Evolutionary conservation across 2,888 invertebrate species (phyloP).

Genomic region (Piscicola geometra): DNA sequence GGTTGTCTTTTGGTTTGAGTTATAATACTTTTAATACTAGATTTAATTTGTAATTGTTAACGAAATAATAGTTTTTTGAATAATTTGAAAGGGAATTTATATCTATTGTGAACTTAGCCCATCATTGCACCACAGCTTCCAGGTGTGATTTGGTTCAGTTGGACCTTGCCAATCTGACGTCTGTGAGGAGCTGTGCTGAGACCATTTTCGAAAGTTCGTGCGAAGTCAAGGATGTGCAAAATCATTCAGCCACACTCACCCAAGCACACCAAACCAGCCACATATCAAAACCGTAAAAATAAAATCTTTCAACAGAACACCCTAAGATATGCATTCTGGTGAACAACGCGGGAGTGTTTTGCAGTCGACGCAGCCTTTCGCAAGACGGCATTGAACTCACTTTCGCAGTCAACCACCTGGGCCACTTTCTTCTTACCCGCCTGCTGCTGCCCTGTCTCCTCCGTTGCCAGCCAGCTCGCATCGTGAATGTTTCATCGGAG

Average conservation of each 20-base stretch:
- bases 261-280: too few species aligned
- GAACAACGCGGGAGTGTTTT: constrained; percentile 43
- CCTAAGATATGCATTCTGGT: constrained; percentile 42
- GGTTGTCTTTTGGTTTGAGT: too few species aligned
- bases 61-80: too few species aligned
- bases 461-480: constrained; percentile 49
- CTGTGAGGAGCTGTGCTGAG: background rate
- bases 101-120: too few species aligned
- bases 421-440: constrained; percentile 54
- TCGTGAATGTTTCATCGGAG: constrained; percentile 51
- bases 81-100: too few species aligned
- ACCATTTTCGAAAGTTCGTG: background rate
- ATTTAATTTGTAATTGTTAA: too few species aligned
- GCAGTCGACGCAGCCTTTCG: constrained; percentile 32
- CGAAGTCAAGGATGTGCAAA: too few species aligned
- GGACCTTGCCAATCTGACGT: background rate
- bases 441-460: constrained; percentile 52
- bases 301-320: constrained; percentile 22
- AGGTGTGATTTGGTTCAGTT: constrained; percentile 3
- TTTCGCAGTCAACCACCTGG: constrained; percentile 45
- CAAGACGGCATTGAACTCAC: constrained; percentile 43
- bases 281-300: too few species aligned
- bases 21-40: too few species aligned
- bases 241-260: too few species aligned
- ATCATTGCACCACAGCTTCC: background rate